These are phyloP conservation scores for Leucophora obtusa DNA, from an alignment of 2,888 invertebrate genomes.

Conservation along the genomic window DNA sequence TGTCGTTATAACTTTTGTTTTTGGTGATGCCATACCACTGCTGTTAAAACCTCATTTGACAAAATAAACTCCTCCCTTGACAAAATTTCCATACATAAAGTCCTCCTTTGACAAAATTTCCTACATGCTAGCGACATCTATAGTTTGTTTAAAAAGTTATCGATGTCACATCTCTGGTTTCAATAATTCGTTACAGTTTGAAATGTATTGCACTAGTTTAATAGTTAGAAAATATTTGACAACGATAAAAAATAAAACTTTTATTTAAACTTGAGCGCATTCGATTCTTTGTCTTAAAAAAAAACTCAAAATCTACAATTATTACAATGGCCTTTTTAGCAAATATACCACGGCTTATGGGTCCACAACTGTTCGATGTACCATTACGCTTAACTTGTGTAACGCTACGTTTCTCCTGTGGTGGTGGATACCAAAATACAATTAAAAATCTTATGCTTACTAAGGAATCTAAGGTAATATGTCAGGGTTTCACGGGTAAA, in stretches of 20 bases:
- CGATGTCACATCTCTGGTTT: too few relatives aligned
- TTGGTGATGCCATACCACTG: too few relatives aligned
- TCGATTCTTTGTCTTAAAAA: too few relatives aligned
- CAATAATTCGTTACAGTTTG: too few relatives aligned
- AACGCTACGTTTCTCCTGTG: conserved; percentile 31
- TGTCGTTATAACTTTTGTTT: too few relatives aligned
- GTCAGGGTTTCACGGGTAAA: conserved; percentile 99
- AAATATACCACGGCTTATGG: background rate
- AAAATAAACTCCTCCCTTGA: too few relatives aligned
- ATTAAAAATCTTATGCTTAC: conserved; percentile 90
- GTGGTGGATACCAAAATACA: conserved; percentile 79
- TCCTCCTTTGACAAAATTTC: too few relatives aligned
- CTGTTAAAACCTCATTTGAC: too few relatives aligned
- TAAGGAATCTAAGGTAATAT: conserved; percentile 93
- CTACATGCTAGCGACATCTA: too few relatives aligned
- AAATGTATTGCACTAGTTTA: too few relatives aligned
- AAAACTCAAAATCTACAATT: background rate
- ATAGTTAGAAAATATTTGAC: background rate
- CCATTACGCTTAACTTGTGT: background rate
- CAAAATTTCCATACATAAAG: too few relatives aligned
- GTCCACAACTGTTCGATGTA: background rate
- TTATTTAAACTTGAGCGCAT: background rate
- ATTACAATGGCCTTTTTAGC: conserved; percentile 11
- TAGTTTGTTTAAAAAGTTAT: too few relatives aligned
- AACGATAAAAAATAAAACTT: background rate